These are phyloP conservation scores for Polylopha cassiicola DNA, from an alignment of 2,888 invertebrate species.

Conservation along the genomic window DNA sequence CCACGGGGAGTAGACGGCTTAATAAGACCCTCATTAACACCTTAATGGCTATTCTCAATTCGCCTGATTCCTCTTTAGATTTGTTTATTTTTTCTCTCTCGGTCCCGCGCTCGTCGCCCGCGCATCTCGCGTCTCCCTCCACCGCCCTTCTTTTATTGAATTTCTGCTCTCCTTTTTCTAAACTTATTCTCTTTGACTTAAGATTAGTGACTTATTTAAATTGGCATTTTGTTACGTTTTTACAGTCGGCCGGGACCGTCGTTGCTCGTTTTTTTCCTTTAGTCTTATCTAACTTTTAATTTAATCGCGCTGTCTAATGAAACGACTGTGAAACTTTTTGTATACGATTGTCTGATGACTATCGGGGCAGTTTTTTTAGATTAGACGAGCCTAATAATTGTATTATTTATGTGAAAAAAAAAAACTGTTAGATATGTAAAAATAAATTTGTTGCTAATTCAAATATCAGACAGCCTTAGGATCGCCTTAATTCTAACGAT, in stretches of 20 bases:
- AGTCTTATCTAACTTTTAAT: slow-evolving; percentile 62
- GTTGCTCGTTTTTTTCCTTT: slow-evolving; percentile 36
- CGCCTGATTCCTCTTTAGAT: slow-evolving; percentile 69
- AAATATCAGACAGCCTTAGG: slow-evolving; percentile 6
- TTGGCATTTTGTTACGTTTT: slow-evolving; percentile 72
- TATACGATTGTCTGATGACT: slow-evolving; percentile 25
- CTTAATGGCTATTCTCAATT: slow-evolving; percentile 76
- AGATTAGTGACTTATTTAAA: slow-evolving; percentile 75
- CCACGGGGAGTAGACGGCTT: slow-evolving; percentile 74
- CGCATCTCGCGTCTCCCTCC: slow-evolving; percentile 45
- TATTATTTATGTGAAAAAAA: too few species aligned
- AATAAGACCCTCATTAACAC: slow-evolving; percentile 77
- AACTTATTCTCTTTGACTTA: slow-evolving; percentile 74
- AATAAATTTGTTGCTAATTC: slow-evolving; percentile 11
- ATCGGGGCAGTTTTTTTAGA: slow-evolving; percentile 14
- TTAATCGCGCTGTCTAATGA: slow-evolving; percentile 50
- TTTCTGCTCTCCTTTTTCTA: slow-evolving; percentile 67
- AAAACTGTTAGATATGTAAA: not conserved
- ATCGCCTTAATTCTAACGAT: slow-evolving; percentile 9
- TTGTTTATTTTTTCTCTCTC: slow-evolving; percentile 65
- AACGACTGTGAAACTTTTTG: slow-evolving; percentile 31
- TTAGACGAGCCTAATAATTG: slow-evolving; percentile 6
- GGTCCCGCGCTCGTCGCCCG: slow-evolving; percentile 37
- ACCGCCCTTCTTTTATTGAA: slow-evolving; percentile 67
- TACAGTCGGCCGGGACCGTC: slow-evolving; percentile 48